Evolutionary conservation across 2,797 vertebrate genomes (phyloP), one percentile per base, ranked within the genome.

Genomic region (Falco rusticolus): DNA sequence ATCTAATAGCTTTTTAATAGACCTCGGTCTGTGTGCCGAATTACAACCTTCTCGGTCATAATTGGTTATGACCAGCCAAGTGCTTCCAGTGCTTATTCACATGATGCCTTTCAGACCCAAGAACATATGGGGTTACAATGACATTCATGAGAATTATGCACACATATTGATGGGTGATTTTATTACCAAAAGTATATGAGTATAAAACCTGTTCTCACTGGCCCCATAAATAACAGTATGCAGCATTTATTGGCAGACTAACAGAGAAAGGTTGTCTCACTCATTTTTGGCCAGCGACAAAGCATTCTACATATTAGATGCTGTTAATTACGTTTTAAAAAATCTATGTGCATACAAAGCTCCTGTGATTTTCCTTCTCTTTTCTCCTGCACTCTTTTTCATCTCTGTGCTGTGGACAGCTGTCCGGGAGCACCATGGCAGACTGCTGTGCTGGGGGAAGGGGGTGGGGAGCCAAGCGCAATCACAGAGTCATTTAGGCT

Each of bases 1-100:
- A 89, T 53, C 65, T 89, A 94, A 93, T n/a, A 86, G 21, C 5
- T 84, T 94, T 90, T 94, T 88, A 78, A 90, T 75, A 87, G 75
- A 57, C 63, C 26, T 34, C 47, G 24, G 43, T 37, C 66, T 87
- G 22, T 90, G 51, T 70, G 43, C 41, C 0, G 2, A 70, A 91
- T 90, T 89, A 41, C 5, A 2, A 83, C 41, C 29, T 92, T 64
- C 77, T 92, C 0, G 0, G 63, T 95, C 39, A 12, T 90, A 92
- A 86, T 63, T 69, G 56, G 21, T 72, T 95, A 47, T 64, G 68
- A 61, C 45, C 21, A 93, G 60, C 21, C n/a, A 60, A 54, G 45
- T 7, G 1, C n/a, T 74, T 79, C 45, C 45, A 56, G 51, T 39
- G 71, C 11, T 85, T 53, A 71, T 65, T 84, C 78, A 83, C 33